Conservation (phyloP, 1,140 invertebrate species). For the Venturia canescens region DNA sequence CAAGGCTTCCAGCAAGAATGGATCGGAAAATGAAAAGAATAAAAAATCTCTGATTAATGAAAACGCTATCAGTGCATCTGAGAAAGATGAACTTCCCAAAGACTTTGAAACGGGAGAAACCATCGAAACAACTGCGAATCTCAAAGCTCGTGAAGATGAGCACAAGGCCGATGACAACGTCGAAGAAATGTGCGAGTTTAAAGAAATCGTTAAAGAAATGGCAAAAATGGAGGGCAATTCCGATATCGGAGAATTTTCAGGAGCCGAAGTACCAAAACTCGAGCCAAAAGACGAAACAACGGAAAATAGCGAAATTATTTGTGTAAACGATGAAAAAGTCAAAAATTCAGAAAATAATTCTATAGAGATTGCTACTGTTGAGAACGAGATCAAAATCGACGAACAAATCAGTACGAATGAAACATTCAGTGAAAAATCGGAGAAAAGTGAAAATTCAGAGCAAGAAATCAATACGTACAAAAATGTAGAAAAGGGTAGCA, state of each 20-base stretch:
- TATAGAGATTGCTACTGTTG: not conserved
- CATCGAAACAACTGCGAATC: not conserved
- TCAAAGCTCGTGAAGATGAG: not conserved
- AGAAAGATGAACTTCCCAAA: not conserved
- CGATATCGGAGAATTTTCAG: slow-evolving; percentile 2
- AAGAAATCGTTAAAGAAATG: not conserved
- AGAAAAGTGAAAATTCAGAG: not conserved
- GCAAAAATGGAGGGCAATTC: not conserved
- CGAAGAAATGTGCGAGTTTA: not conserved
- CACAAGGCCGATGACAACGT: not conserved
- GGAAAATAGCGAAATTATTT: not conserved
- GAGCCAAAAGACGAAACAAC: slow-evolving; percentile 16
- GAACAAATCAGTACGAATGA: not conserved
- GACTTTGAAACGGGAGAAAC: not conserved
- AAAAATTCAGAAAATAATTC: not conserved
- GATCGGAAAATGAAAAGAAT: not conserved
- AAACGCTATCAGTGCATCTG: not conserved
- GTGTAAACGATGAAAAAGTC: not conserved
- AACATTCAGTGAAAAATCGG: not conserved
- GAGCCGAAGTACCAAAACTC: slow-evolving; percentile 21
- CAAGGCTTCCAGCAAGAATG: not conserved
- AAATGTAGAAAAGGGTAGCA: slow-evolving; percentile 17
- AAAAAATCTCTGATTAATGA: not conserved
- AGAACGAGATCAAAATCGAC: no score
- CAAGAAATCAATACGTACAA: not conserved